Base-by-base conservation (phyloP, 2,113 vertebrate species). In the Balaenoptera acutorostrata region DNA sequence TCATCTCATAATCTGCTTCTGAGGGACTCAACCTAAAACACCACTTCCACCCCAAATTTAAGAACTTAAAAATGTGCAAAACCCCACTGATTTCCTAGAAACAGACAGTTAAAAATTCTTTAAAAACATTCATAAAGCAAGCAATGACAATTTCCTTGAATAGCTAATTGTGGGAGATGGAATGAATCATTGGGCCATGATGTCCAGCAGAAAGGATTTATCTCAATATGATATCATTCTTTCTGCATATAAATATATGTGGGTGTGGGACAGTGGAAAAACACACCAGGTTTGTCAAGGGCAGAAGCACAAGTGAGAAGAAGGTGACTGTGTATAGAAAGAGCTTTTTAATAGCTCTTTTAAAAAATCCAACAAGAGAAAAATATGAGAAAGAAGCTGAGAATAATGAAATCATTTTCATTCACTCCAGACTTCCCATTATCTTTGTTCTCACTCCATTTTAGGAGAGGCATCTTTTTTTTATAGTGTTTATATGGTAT, bases 391-490 rank as follows among this genome's bases (percentile, higher is more conserved):
- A 88, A 44, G 36, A 63, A 84, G 25, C 52, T 80, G 31, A 94
- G 55, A 95, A 96, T 87, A 94, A 97, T 95, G 57, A 88, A 97
- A 94, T 78, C 5, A 66, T 95, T 96, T 95, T 92, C 80, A 96
- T 93, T 93, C 86, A 41, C 23, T 88, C 52, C 20, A 91, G 64
- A 59, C 14, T 69, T 93, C 5, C 81, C 52, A 61, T 95, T 92
- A 90, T 90, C 55, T 39, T 78, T 57, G 44, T n/a, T 59, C 92
- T 95, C 55, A 18, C 25, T 94, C 71, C 20, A 61, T 88, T 96
- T 95, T 52, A 69, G 74, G 80, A 93, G 44, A 95, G 31, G 64
- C 46, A 95, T 93, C 81, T 36, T 63, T 87, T 86, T 59, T 25
- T 85, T 71, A 21, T 77, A 31, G 93, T 63, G 72, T 83, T 96